These are phyloP conservation scores for Mylabris sibirica DNA, from an alignment of 2,888 invertebrate species.

Conservation along the genomic window DNA sequence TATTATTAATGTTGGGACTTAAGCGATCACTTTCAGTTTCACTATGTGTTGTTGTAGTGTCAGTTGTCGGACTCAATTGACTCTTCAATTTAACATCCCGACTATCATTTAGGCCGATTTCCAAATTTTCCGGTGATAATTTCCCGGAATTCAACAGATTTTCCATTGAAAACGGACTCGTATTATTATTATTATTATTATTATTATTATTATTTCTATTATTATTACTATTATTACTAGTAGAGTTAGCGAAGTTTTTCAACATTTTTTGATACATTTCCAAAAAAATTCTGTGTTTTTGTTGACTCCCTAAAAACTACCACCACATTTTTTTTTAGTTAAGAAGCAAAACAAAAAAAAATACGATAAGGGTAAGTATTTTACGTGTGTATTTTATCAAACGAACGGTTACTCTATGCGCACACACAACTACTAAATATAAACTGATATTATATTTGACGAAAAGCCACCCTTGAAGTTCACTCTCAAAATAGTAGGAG, in stretches of 20 bases:
- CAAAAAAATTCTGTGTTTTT: not conserved
- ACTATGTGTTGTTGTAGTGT: slow-evolving; percentile 18
- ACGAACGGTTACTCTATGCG: slow-evolving; percentile 35
- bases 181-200: slow-evolving; percentile 51
- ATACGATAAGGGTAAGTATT: no score
- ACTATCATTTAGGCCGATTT: slow-evolving; percentile 36
- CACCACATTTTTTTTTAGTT: no score
- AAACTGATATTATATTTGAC: slow-evolving; percentile 50
- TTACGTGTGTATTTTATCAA: not conserved
- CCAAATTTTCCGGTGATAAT: slow-evolving; percentile 54
- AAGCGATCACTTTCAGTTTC: slow-evolving; percentile 40
- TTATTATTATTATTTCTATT: slow-evolving; percentile 1
- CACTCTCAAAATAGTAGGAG: slow-evolving; percentile 47
- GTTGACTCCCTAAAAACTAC: no score
- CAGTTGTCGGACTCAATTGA: slow-evolving; percentile 26
- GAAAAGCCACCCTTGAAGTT: slow-evolving; percentile 53
- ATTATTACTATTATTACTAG: not conserved
- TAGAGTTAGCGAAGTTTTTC: slow-evolving; percentile 45
- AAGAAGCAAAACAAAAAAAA: no score
- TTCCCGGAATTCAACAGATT: slow-evolving; percentile 56
- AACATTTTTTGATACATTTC: slow-evolving; percentile 49
- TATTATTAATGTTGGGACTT: slow-evolving; percentile 33
- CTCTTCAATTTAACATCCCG: slow-evolving; percentile 11
- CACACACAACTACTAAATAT: slow-evolving; percentile 40
- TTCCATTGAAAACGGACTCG: slow-evolving; percentile 60